Conservation (phyloP, 2,113 vertebrate genomes). For the Pituophis catenifer region DNA sequence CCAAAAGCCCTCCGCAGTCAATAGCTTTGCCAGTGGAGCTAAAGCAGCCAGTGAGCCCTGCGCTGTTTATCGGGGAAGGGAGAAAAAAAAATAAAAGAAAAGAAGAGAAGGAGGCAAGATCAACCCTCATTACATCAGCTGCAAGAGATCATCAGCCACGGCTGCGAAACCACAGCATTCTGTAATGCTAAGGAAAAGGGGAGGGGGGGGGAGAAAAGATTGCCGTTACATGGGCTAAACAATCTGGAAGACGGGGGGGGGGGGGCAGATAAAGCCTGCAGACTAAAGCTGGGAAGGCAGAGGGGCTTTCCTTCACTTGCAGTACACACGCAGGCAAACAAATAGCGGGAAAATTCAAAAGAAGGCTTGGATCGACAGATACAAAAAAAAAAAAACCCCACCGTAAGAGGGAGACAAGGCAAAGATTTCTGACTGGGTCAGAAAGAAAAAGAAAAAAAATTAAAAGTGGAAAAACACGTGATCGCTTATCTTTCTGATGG, state of each 20-base stretch:
- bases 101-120: background rate
- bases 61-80: background rate
- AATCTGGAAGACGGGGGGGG: accelerated
- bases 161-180: background rate
- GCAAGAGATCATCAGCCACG: background rate
- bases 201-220: accelerated
- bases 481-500: background rate
- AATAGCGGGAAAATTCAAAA: conserved; percentile 14
- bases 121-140: background rate
- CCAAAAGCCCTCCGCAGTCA: background rate
- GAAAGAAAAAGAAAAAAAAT: no score
- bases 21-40: background rate
- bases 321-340: background rate
- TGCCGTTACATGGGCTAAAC: background rate
- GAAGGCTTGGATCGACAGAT: no score
- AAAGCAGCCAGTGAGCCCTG: background rate
- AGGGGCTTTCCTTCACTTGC: no score
- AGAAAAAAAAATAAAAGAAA: background rate
- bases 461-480: no score
- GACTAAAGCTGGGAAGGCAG: background rate
- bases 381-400: background rate
- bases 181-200: background rate
- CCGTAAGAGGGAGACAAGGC: background rate
- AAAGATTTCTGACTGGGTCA: background rate
- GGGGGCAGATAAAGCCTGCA: accelerated